A percentile compares a stretch with the other conserved stretches of the same genome.
These are phyloP conservation scores for Aurelia sp. DNA, from an alignment of 30 jellyfish, hydroid and myxozoan species.

Conservation along the genomic window DNA sequence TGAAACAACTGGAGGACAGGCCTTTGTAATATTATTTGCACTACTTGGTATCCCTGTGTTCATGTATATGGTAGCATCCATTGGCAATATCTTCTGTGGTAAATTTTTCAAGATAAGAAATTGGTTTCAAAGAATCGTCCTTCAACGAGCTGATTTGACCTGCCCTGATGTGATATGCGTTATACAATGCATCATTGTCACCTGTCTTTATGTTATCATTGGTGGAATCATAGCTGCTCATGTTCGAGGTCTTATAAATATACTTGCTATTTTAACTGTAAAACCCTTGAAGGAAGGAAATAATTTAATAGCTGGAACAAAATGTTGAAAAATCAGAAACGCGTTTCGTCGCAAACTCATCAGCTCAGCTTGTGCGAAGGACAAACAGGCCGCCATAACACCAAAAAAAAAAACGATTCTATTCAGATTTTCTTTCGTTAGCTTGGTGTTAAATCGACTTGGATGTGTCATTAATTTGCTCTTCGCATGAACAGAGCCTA, in stretches of 20 bases:
- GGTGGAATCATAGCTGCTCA: conserved; percentile 12
- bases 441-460: no score
- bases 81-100: conserved; percentile 24
- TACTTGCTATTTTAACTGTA: no score
- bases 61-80: conserved; percentile 31
- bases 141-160: not conserved
- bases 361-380: no score
- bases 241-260: not conserved
- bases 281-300: no score
- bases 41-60: conserved; percentile 35
- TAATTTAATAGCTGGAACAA: no score
- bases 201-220: conserved; percentile 7
- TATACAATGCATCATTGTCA: conserved; percentile 5
- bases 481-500: no score
- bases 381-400: no score
- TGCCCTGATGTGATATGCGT: not conserved
- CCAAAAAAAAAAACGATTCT: no score
- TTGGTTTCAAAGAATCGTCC: not conserved
- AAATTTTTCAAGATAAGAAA: not conserved
- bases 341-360: no score
- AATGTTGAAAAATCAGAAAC: no score
- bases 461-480: no score
- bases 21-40: conserved; percentile 8
- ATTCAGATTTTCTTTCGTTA: no score
- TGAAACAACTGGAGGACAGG: conserved; percentile 11